These are phyloP conservation scores for Petrosia ficiformis DNA, from an alignment of 37 sponge, comb jelly and placozoan species.

Conservation along the genomic window DNA sequence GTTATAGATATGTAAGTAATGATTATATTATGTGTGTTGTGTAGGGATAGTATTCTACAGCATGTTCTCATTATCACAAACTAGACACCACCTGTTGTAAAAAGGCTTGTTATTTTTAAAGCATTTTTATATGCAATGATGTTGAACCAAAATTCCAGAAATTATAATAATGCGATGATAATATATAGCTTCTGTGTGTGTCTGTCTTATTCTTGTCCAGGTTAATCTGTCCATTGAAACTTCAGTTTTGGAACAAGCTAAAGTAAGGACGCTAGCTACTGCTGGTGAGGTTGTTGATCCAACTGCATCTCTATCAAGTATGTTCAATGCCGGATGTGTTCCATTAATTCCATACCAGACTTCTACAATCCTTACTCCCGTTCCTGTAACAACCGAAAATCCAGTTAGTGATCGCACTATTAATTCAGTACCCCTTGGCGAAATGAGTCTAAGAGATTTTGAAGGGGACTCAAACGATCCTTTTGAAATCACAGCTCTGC, in stretches of 20 bases:
- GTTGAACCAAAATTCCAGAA: no score
- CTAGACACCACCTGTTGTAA: no score
- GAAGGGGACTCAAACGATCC: constrained; percentile 45
- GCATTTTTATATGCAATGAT: no score
- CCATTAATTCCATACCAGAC: constrained; percentile 5
- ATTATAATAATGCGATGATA: no score
- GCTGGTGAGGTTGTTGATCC: constrained; percentile 31
- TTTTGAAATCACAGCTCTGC: constrained; percentile 65
- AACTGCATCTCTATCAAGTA: neutral
- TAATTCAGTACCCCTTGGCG: constrained; percentile 27
- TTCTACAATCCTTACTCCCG: constrained; percentile 43
- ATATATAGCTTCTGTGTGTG: no score
- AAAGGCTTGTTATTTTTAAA: no score
- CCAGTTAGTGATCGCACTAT: neutral
- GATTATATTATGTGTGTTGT: no score
- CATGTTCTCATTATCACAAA: no score
- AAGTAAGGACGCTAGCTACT: constrained; percentile 5
- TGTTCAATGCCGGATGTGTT: neutral
- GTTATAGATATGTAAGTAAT: no score
- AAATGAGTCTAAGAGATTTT: constrained; percentile 54
- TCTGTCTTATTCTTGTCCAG: constrained; percentile 25
- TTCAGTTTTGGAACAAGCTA: constrained; percentile 43
- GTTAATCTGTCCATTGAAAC: constrained; percentile 43
- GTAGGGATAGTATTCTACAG: no score
- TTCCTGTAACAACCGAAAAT: constrained; percentile 1